Base-by-base conservation (phyloP, 2,888 invertebrate genomes). In the Myopa tessellatipennis region DNA sequence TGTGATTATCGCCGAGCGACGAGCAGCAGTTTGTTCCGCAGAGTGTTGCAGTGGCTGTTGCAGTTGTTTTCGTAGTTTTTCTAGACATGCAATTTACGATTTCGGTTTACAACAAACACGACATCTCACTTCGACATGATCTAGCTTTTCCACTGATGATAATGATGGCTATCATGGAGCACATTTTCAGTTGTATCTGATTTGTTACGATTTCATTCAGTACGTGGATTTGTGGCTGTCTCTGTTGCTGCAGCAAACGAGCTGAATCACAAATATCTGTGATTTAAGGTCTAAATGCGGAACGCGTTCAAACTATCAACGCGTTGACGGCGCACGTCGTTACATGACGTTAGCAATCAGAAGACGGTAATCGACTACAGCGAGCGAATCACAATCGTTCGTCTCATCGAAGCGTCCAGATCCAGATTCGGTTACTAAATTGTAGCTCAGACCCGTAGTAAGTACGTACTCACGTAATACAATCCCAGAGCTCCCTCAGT, bases 51-150 rank as follows among this genome's bases (percentile, higher is more conserved):
- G 50, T n/a, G 52, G 63, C 34, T 77, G 65, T 74, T 73, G 40
- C 38, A 74, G 71, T 77, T 76, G 67, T 36, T 70, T 71, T 77
- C 77, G 70, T 72, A 77, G 68, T 70, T 77, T 58, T 75, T 69
- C 60, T 75, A 60, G 69, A 75, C 69, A 45, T 75, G 75, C 58
- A 75, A 75, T 75, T 75, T 69, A 75, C 75, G 63, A 75, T 60
- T 68, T 60, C 75, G 34, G 60, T 45, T 60, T 26, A 50, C 69
- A 75, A 18, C 26, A 68, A 60, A 63, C 63, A 70, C 71, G 12
- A 34, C 71, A 60, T 38, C 63, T n/a, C 26, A 34, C 40, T 50
- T 36, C 63, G 34, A n/a, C 26, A 12, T 74, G 75, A 45, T 67
- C 68, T 74, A 58, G 55, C 69, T 75, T 68, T 75, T 18, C 3